These are phyloP conservation scores for Campoplex nolae DNA, from an alignment of 2,888 invertebrate genomes.

Conservation along the genomic window DNA sequence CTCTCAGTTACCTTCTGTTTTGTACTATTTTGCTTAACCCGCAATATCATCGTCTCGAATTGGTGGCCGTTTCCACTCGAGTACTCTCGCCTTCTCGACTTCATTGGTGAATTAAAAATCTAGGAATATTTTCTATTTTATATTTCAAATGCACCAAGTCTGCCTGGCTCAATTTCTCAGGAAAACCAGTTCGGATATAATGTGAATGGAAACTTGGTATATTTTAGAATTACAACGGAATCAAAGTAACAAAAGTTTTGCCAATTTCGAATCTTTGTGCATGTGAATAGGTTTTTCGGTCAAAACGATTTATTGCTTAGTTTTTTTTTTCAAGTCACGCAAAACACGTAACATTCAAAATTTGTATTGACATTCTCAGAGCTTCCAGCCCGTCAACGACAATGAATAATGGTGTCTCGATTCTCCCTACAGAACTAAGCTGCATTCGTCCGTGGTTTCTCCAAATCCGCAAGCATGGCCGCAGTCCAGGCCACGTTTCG, in stretches of 20 bases:
- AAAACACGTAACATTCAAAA: too few species aligned
- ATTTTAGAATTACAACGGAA: background rate
- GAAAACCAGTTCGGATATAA: background rate
- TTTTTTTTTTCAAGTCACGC: background rate
- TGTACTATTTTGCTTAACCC: conserved; percentile 34
- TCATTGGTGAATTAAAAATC: conserved; percentile 33
- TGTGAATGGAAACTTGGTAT: background rate
- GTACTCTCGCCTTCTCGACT: background rate
- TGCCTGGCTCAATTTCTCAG: conserved; percentile 21
- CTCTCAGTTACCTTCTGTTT: conserved; percentile 37
- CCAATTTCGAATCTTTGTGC: background rate
- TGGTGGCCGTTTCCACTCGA: conserved; percentile 13
- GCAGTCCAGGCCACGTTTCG: conserved; percentile 21
- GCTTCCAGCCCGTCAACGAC: conserved; percentile 10
- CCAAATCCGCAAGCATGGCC: conserved; percentile 23
- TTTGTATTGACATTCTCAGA: too few species aligned
- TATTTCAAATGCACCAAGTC: background rate
- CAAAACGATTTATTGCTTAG: background rate
- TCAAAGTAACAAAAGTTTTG: background rate
- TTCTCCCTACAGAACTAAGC: conserved; percentile 10
- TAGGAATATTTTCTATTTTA: conserved; percentile 7
- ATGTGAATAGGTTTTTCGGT: background rate
- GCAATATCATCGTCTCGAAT: conserved; percentile 20
- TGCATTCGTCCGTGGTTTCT: conserved; percentile 37
- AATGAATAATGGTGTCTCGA: conserved; percentile 23